Conservation (phyloP, 1,140 invertebrate genomes). For the Brachionus manjavacas region DNA sequence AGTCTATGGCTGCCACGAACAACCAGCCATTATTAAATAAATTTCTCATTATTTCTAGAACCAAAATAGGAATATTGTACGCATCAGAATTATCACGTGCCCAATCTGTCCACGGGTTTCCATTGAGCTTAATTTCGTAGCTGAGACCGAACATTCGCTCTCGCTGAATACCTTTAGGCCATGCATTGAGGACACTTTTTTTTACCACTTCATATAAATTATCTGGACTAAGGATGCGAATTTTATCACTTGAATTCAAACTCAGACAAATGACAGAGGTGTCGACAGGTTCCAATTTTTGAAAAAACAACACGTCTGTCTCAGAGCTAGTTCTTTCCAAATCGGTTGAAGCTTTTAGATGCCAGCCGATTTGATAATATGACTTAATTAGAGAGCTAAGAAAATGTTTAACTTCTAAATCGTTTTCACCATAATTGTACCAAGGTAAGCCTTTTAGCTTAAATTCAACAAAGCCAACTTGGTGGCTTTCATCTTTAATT, state of each 20-base stretch:
- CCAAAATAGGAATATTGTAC: neutral
- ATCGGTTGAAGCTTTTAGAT: conserved; percentile 4
- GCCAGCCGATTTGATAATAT: neutral
- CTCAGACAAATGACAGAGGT: neutral
- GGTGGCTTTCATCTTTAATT: neutral
- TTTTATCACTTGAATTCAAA: conserved; percentile 6
- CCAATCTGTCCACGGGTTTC: conserved; percentile 22
- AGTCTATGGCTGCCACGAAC: neutral
- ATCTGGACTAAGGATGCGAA: neutral
- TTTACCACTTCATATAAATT: neutral
- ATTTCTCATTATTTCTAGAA: neutral
- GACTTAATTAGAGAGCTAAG: neutral
- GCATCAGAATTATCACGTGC: neutral
- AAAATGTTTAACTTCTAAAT: conserved; percentile 10
- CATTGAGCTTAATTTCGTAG: neutral
- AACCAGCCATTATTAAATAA: conserved; percentile 7
- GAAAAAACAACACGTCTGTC: conserved; percentile 9
- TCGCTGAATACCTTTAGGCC: neutral
- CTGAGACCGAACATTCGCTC: neutral
- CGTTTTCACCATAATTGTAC: neutral
- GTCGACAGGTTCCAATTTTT: neutral
- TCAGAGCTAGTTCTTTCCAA: neutral
- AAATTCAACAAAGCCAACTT: neutral
- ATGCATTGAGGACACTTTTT: neutral
- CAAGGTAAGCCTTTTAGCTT: neutral